Evolutionary conservation across 2,797 vertebrate species (phyloP).

Genomic region (Poeciliopsis infans): DNA sequence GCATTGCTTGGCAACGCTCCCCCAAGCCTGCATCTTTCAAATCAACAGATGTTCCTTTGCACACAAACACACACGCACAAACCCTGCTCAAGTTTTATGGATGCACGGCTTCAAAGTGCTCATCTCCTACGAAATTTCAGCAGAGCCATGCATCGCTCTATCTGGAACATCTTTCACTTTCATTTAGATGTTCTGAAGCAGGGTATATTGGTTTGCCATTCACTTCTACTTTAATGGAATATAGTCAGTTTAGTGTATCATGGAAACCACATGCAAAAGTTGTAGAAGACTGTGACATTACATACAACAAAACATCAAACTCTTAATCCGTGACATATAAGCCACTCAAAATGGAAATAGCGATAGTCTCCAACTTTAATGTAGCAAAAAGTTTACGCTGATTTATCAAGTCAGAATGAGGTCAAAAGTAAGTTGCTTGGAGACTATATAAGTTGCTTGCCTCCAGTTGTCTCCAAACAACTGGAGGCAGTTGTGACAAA

Average conservation of each 20-base stretch:
- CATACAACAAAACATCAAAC: neutral
- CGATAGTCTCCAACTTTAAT: neutral
- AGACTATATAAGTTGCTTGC: neutral
- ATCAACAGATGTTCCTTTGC: slow-evolving; percentile 76
- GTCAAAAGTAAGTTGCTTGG: neutral
- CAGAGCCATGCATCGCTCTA: slow-evolving; percentile 42
- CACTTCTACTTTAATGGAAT: slow-evolving; percentile 43
- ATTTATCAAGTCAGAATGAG: neutral
- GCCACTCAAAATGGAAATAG: slow-evolving; percentile 1
- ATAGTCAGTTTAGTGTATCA: slow-evolving; percentile 24
- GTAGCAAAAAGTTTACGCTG: too few species aligned
- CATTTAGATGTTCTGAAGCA: slow-evolving; percentile 54
- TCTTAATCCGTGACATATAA: neutral
- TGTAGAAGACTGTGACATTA: neutral
- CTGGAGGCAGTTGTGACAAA: neutral
- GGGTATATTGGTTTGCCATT: slow-evolving; percentile 55
- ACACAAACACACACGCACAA: slow-evolving; percentile 42
- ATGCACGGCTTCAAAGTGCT: slow-evolving; percentile 61
- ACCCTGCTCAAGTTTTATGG: slow-evolving; percentile 61
- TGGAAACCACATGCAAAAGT: slow-evolving; percentile 13
- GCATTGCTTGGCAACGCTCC: slow-evolving; percentile 70
- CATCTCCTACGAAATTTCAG: slow-evolving; percentile 43
- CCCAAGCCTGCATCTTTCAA: slow-evolving; percentile 69
- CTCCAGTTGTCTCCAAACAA: neutral
- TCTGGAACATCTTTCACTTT: slow-evolving; percentile 55